Evolutionary conservation across 2,888 invertebrate genomes (phyloP).

Genomic region (Theodoxus fluviatilis): DNA sequence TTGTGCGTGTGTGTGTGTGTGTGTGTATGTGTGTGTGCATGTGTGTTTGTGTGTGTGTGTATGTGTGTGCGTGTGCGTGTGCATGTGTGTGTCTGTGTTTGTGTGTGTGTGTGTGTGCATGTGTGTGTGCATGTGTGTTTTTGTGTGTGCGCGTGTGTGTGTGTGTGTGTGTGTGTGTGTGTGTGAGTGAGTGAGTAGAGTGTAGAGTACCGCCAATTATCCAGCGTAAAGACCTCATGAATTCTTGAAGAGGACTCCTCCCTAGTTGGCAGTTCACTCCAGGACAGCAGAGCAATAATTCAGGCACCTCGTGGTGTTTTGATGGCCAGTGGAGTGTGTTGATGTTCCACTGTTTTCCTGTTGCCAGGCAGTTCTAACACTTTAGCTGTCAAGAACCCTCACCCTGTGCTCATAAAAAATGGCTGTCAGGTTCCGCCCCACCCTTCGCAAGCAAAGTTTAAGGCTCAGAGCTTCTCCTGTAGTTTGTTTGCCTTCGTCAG

Average conservation of each 20-base stretch:
- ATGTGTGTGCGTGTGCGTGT: constrained; percentile 1
- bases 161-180: constrained; percentile 8
- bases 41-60: constrained; percentile 16
- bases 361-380: too few relatives aligned
- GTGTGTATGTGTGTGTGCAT: constrained; percentile 1
- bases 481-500: too few relatives aligned
- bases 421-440: too few relatives aligned
- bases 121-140: constrained; percentile 10
- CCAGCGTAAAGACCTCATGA: background rate
- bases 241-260: background rate
- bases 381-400: too few relatives aligned
- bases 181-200: constrained; percentile 5
- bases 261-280: too few relatives aligned
- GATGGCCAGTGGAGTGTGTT: too few relatives aligned
- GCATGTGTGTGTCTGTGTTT: constrained; percentile 1
- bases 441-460: too few relatives aligned
- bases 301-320: too few relatives aligned
- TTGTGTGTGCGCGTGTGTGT: constrained; percentile 15
- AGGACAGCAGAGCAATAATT: too few relatives aligned
- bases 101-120: background rate
- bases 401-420: too few relatives aligned
- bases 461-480: too few relatives aligned
- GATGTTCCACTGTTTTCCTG: too few relatives aligned
- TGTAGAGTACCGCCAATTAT: background rate
- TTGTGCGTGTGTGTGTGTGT: background rate